These are phyloP conservation scores for Hedya salicella DNA, from an alignment of 2,888 invertebrate genomes.

Conservation along the genomic window DNA sequence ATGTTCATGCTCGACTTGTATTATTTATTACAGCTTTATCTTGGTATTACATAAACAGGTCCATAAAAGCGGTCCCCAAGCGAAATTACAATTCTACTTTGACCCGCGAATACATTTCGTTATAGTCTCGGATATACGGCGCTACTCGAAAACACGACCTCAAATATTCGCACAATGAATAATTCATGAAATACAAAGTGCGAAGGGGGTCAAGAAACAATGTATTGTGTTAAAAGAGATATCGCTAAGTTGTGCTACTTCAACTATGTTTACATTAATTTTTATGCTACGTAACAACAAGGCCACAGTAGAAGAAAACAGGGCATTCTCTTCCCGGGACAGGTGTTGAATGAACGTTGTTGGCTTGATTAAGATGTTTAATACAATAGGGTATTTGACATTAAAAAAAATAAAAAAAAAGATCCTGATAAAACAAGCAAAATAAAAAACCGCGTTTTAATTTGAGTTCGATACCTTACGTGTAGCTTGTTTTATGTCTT, in stretches of 20 bases:
- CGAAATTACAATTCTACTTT: constrained; percentile 41
- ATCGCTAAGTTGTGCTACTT: constrained; percentile 10
- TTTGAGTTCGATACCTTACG: no score
- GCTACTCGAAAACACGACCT: constrained; percentile 43
- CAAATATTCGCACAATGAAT: constrained; percentile 47
- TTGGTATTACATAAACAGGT: constrained; percentile 38
- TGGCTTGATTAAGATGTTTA: no score
- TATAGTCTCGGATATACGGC: constrained; percentile 40
- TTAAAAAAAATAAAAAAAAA: no score
- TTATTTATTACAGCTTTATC: constrained; percentile 36
- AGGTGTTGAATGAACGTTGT: no score
- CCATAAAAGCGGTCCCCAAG: constrained; percentile 41
- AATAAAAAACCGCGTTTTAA: no score
- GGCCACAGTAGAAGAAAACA: no score
- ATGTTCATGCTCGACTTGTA: constrained; percentile 16
- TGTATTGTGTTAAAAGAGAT: constrained; percentile 37
- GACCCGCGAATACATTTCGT: constrained; percentile 41
- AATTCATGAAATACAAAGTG: constrained; percentile 47
- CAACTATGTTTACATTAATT: constrained; percentile 1
- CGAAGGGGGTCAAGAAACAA: constrained; percentile 44
- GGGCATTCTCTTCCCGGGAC: no score
- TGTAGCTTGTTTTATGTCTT: no score
- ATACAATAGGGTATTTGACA: no score
- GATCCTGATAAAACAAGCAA: no score
- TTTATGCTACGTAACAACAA: background rate